phyloP scores from a whole-genome alignment of 2,888 invertebrate species.

The Leptinotarsa peninsularis region DNA sequence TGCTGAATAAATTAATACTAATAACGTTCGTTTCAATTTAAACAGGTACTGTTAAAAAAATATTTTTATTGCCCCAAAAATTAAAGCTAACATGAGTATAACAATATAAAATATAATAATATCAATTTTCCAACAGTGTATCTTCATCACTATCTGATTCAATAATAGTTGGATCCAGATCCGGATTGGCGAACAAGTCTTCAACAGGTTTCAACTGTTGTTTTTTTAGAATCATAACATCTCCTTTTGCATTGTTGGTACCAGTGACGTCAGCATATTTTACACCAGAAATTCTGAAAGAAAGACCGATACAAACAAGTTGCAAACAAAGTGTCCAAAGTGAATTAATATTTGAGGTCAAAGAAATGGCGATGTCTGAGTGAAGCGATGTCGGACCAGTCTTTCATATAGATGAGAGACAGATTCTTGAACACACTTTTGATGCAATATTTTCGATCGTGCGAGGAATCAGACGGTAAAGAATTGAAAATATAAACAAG shows the following conservation, averaged over 20 bases:
- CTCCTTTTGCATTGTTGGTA: conserved; percentile 57
- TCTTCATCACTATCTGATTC: conserved; percentile 51
- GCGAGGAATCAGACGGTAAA: too few relatives aligned
- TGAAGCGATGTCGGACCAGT: too few relatives aligned
- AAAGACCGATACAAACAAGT: conserved; percentile 2
- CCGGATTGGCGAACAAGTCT: conserved; percentile 59
- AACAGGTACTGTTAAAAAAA: not conserved
- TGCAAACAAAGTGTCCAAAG: conserved; percentile 2
- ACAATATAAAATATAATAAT: conserved; percentile 3
- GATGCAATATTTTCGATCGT: too few relatives aligned
- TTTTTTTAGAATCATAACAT: conserved; percentile 58
- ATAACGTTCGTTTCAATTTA: not conserved
- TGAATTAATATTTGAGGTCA: conserved; percentile 9
- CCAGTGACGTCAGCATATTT: conserved; percentile 53
- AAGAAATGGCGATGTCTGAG: not conserved
- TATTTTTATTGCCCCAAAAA: conserved; percentile 2
- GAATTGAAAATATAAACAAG: too few relatives aligned
- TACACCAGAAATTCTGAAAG: conserved; percentile 59
- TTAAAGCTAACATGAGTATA: not conserved
- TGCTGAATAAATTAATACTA: conserved; percentile 1
- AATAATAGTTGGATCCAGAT: conserved; percentile 56
- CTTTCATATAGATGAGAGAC: too few relatives aligned
- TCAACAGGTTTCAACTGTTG: conserved; percentile 57
- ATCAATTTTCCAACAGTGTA: conserved; percentile 17
- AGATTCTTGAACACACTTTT: too few relatives aligned